Base-by-base conservation (phyloP, 2,113 vertebrate species). In the Rhinoderma darwinii region DNA sequence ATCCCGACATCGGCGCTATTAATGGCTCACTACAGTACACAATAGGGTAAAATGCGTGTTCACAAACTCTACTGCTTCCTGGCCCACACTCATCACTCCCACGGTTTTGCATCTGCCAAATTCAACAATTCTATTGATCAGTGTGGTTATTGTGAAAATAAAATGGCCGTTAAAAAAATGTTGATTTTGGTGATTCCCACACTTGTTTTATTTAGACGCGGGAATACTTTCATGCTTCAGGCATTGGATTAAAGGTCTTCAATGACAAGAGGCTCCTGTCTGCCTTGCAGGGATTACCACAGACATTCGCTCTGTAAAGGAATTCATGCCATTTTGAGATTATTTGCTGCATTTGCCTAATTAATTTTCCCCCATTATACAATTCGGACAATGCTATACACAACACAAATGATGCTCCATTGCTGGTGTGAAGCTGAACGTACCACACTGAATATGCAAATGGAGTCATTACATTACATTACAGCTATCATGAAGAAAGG, bases 171-270 rank as follows among this genome's bases (percentile, higher is more conserved):
- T 43, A 92, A 92, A 91, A 91, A 73, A 59, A 90, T 92, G 91
- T 94, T 95, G 94, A 87, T 94, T 92, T 93, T 93, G 84, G 90
- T 91, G 90, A 93, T 94, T 93, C 92, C 90, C 92, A 93, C 91
- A 92, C 90, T 95, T 95, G 93, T 93, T 82, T 27, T 93, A 92
- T 89, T 90, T 91, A 90, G 87, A 91, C 85, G 89, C 90, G 90
- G 89, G 87, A 91, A 85, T 61, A 87, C 93, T 94, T 93, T 91
- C 90, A 91, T 22, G 91, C 92, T 93, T 88, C 84, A 81, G 92
- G 92, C 93, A 92, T 89, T 92, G 93, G 93, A 94, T 95, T 95
- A 95, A 89, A 91, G 88, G 77, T 91, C 77, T 91, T 91, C 89
- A 93, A 91, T 88, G 92, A 93, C 94, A 93, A 93, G 93, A 93